Base-by-base conservation (phyloP, 2,888 invertebrate species). In the Leptogaster cylindrica region DNA sequence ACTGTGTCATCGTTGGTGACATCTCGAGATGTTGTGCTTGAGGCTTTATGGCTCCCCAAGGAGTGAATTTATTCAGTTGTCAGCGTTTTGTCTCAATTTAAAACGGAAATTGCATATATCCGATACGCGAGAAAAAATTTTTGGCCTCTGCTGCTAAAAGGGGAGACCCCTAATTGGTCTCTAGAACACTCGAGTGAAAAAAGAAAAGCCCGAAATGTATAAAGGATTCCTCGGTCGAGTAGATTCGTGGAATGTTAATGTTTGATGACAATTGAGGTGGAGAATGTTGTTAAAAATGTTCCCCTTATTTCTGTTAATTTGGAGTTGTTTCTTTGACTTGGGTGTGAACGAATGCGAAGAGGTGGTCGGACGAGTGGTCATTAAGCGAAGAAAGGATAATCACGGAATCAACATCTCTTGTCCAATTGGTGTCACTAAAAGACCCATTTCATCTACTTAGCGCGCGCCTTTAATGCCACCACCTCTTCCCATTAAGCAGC, bases 11-110 rank as follows among this genome's bases (percentile, higher is more conserved):
- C 50, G 27, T n/a, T 28, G 7, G 50, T 50, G 50, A 50, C 50
- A 50, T 50, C 27, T 50, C 14, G 27, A 50, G 50, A n/a, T n/a
- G n/a, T 50, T 25, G 50, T 27, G 25, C 50, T 50, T 50, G 12
- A 50, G 25, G 27, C n/a, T 23, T 50, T 25, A 50, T 50, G 28
- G 28, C 14, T 16, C 44, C 50, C 10, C 50, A 50, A 50, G 50
- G 8, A 8, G 46, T 25, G 27, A 14, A 28, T n/a, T 25, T 27
- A 50, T 14, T 3, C 27, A 50, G 50, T 50, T 27, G 50, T 50
- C 50, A 28, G 50, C 23, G 50, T 50, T 50, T 50, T 50, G 50
- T 50, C 50, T 50, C 50, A 50, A 50, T 50, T 50, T 50, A 50
- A 50, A 50, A 14, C 23, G 50, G 50, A 50, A 50, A 50, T 50